A percentile compares a stretch with the other conserved stretches of the same genome.
phyloP scores from a whole-genome alignment of 2,888 invertebrate species.

The Chrysolina oricalcia region DNA sequence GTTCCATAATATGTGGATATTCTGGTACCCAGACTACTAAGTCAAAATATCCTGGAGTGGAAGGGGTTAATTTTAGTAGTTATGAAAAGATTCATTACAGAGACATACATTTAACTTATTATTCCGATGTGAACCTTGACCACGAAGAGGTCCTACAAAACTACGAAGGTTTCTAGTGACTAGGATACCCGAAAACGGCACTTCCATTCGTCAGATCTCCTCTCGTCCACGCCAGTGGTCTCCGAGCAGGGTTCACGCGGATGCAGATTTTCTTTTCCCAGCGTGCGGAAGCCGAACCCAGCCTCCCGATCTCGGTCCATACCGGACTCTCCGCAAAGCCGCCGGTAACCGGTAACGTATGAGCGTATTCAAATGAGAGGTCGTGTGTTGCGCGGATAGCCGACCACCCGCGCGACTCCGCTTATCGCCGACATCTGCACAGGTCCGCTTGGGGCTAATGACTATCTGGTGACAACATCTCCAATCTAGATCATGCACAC shows the following conservation, averaged over 20 bases:
- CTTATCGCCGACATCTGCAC: conserved; percentile 68
- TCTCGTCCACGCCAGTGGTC: background rate
- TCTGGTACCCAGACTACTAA: no score
- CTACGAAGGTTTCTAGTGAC: no score
- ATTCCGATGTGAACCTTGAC: no score
- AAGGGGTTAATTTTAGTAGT: no score
- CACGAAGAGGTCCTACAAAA: no score
- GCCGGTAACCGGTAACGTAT: conserved; percentile 64
- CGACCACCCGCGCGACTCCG: conserved; percentile 69
- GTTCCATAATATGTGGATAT: no score
- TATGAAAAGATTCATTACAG: no score
- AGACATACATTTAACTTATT: no score
- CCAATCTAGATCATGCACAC: conserved; percentile 71
- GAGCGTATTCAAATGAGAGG: conserved; percentile 71
- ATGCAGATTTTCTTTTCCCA: conserved; percentile 65
- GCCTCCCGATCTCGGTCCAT: conserved; percentile 8
- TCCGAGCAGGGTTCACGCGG: conserved; percentile 32
- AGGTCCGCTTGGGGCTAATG: conserved; percentile 59
- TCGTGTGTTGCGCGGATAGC: conserved; percentile 64
- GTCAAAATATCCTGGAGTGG: no score
- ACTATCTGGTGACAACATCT: conserved; percentile 73
- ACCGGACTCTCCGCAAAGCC: background rate
- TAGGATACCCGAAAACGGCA: no score
- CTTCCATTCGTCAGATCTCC: no score
- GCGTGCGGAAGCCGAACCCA: conserved; percentile 54